phyloP scores from a whole-genome alignment of 30 jellyfish, hydroid and myxozoan genomes.

The Hydractinia echinata region DNA sequence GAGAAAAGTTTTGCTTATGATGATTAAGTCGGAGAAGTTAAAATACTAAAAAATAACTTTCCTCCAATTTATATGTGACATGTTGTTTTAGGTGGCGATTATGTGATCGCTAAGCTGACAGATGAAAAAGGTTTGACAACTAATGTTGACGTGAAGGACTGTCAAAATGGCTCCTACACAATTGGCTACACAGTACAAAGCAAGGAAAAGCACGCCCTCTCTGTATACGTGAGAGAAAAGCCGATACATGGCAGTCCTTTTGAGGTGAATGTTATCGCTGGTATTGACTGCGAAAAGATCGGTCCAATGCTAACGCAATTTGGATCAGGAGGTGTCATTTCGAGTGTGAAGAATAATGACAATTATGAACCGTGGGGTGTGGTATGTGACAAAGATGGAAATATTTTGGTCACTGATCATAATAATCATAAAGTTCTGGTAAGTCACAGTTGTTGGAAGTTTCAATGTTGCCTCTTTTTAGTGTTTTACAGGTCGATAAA shows the following conservation, averaged over 20 bases:
- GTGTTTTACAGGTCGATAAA: neutral
- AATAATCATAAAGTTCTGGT: slow-evolving; percentile 87
- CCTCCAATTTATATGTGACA: no score
- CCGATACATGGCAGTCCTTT: slow-evolving; percentile 82
- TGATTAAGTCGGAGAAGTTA: neutral
- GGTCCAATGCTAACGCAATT: slow-evolving; percentile 88
- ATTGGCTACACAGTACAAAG: slow-evolving; percentile 55
- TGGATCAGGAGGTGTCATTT: slow-evolving; percentile 75
- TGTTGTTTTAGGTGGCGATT: slow-evolving; percentile 74
- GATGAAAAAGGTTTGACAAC: slow-evolving; percentile 47
- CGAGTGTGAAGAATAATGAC: slow-evolving; percentile 54
- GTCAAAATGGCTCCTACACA: slow-evolving; percentile 65
- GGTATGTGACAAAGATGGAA: slow-evolving; percentile 57
- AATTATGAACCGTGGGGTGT: slow-evolving; percentile 98
- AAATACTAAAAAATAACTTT: neutral
- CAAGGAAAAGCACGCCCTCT: slow-evolving; percentile 58
- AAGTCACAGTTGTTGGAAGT: neutral
- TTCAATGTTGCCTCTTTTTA: neutral
- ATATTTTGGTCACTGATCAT: slow-evolving; percentile 76
- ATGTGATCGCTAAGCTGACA: slow-evolving; percentile 58
- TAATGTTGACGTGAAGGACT: slow-evolving; percentile 68
- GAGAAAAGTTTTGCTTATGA: no score
- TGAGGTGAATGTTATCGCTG: slow-evolving; percentile 76
- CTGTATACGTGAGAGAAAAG: slow-evolving; percentile 63
- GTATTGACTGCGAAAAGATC: slow-evolving; percentile 64